Evolutionary conservation across 2,113 vertebrate species (phyloP).

Genomic region (Myocastor coypus): DNA sequence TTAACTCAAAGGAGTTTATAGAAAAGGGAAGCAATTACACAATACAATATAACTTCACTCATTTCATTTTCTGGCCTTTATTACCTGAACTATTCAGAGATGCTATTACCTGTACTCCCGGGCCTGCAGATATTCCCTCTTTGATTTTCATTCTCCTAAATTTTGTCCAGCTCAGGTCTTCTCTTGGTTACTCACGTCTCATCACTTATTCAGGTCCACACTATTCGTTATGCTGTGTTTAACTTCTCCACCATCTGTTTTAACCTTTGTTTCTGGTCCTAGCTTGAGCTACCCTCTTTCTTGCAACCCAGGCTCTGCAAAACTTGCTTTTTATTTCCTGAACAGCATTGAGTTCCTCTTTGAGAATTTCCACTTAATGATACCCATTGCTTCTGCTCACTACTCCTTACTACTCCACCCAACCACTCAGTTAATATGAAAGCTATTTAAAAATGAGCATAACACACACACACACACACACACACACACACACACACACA

Average conservation of each 20-base stretch:
- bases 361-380: not conserved
- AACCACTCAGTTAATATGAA: not conserved
- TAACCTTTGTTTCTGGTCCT: not conserved
- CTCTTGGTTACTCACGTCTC: not conserved
- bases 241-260: slow-evolving; percentile 5
- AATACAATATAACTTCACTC: not conserved
- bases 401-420: too few relatives aligned
- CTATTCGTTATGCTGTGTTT: not conserved
- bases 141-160: slow-evolving; percentile 44
- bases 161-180: not conserved
- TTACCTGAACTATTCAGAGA: not conserved
- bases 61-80: slow-evolving; percentile 5
- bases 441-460: not conserved
- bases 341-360: not conserved
- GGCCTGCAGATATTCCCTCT: not conserved
- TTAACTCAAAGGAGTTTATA: slow-evolving; percentile 61
- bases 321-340: not conserved
- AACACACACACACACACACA: not conserved
- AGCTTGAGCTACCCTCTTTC: not conserved
- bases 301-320: not conserved
- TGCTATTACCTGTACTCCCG: slow-evolving; percentile 30
- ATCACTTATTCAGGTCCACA: not conserved
- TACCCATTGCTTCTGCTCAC: not conserved
- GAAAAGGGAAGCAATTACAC: slow-evolving; percentile 40
- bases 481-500: too few relatives aligned